Evolutionary conservation across 2,113 vertebrate genomes (phyloP).

Genomic region (Charina bottae): DNA sequence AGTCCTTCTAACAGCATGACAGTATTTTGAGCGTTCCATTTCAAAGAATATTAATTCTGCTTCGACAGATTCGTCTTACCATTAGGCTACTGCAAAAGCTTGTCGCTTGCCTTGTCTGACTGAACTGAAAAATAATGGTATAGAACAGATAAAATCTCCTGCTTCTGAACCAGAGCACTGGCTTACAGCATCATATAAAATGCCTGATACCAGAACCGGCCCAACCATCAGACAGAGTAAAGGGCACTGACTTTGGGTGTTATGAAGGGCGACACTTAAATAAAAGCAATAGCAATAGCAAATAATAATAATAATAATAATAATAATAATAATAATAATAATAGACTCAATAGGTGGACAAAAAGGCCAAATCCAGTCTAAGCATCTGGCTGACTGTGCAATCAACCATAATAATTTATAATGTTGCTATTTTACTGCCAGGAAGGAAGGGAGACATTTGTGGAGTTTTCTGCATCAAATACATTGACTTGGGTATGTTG

Average conservation of each 20-base stretch:
- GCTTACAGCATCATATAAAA: too few relatives aligned
- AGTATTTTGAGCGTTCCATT: neutral
- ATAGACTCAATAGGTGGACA: too few relatives aligned
- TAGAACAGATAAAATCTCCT: neutral
- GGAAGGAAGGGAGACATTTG: too few relatives aligned
- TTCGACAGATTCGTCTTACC: neutral
- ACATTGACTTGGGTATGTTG: too few relatives aligned
- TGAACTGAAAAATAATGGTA: neutral
- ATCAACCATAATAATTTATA: neutral
- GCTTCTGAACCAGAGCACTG: neutral
- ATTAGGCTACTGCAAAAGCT: neutral
- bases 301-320: too few relatives aligned
- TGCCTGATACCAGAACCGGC: neutral
- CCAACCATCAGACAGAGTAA: neutral
- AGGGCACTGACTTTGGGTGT: neutral
- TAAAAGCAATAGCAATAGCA: too few relatives aligned
- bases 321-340: too few relatives aligned
- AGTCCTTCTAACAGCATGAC: neutral
- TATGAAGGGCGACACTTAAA: neutral
- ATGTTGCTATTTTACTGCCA: neutral
- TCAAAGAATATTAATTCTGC: constrained; percentile 13
- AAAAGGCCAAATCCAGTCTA: too few relatives aligned
- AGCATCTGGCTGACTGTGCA: too few relatives aligned
- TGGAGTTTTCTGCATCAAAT: too few relatives aligned
- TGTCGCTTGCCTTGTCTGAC: neutral